Conservation (phyloP, 1,140 invertebrate species). For the Nylanderia fulva region DNA sequence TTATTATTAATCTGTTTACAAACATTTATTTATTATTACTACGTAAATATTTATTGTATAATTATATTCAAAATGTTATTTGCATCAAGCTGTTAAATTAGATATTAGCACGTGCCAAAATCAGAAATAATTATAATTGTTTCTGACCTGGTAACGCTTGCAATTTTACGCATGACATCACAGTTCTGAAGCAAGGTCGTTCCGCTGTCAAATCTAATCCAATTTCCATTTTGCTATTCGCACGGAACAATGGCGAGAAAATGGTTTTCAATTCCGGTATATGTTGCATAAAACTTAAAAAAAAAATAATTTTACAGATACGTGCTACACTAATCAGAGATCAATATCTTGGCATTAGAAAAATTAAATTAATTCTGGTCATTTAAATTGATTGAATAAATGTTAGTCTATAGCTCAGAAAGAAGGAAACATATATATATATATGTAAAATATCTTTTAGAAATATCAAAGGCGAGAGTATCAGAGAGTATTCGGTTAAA, state of each 20-base stretch:
- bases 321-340: background rate
- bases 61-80: background rate
- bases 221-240: conserved; percentile 55
- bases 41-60: background rate
- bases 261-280: conserved; percentile 18
- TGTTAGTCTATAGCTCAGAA: background rate
- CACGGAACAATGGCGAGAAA: conserved; percentile 15
- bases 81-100: background rate
- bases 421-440: background rate
- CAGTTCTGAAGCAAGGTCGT: conserved; percentile 44
- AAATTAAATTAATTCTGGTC: conserved; percentile 13
- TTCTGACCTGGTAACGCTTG: background rate
- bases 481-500: background rate
- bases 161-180: conserved; percentile 15
- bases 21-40: too few species aligned
- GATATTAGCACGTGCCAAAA: background rate
- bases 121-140: conserved; percentile 9
- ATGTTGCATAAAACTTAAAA: conserved; percentile 2
- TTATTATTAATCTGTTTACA: background rate
- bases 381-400: background rate
- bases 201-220: conserved; percentile 18
- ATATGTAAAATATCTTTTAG: background rate
- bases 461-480: conserved; percentile 8
- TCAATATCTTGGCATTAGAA: conserved; percentile 11
- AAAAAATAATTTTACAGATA: conserved; percentile 1